Base-by-base conservation (phyloP, 2,113 vertebrate species). In the Seriola rivoliana region DNA sequence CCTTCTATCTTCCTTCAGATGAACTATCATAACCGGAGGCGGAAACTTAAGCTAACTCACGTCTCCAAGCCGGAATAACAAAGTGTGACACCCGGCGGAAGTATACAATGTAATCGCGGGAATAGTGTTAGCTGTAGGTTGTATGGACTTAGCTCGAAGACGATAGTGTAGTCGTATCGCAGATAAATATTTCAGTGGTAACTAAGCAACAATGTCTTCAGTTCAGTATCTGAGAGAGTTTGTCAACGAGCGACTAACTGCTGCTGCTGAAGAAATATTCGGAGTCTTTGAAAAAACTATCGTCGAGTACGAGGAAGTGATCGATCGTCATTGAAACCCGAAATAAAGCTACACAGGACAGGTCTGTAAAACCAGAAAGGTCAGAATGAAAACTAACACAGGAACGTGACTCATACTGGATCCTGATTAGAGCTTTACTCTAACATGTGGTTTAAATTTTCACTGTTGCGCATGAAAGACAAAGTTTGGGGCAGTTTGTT, bases 221-320 rank as follows among this genome's bases (percentile, higher is more conserved):
- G 50, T 65, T 34, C 42, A 65, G 57, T 66, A 2, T 63, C 17
- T 88, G 40, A 74, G 66, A 0, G 32, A 54, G 36, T 83, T 89
- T 58, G 59, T 89, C 1, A 78, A 3, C 21, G 69, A 84, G 40
- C 77, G 87, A 32, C 73, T 89, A 0, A 59, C 65, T 4, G 81
- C 74, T 0, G 84, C 87, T 19, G 81, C 67, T 21, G 84, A 86
- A 2, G 87, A 89, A 34, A 86, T 89, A 40, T 75, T 78, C 4
- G 59, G 60, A 58, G 84, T 71, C 19, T 86, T 89, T 55, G 38
- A 44, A 21, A 34, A 58, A 63, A 71, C 77, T 8, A 40, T 86
- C 21, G 14, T 52, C 1, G 67, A 29, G 0, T 86, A 84, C 40
- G 80, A 86, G 5, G 69, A 78, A 57, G 81, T 78, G 73, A 59